Base-by-base conservation (phyloP, 2,888 invertebrate genomes). In the Drosophila paramelanica region DNA sequence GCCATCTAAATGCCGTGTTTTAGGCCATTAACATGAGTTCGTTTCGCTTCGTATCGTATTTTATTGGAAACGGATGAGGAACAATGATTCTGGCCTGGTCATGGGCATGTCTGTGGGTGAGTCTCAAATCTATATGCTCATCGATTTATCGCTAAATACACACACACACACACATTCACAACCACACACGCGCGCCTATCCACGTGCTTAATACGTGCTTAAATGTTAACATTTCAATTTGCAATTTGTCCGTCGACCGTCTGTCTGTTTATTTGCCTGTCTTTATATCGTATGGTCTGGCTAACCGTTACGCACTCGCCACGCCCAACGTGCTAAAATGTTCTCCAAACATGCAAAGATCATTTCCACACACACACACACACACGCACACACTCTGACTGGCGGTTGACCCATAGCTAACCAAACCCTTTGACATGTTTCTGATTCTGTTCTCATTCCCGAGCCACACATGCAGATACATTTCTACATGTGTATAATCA, bases 151-250 rank as follows among this genome's bases (percentile, higher is more conserved):
- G 79, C 59, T 62, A 62, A 46, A 51, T 43, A 49, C 64, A 51
- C 67, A 57, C 41, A 38, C 27, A 13, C 42, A 50, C 17, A 25
- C 17, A 20, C 20, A 20, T 20, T 4, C 53, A 55, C 38, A 53
- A 17, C 17, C 56, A 43, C 56, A 39, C 39, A n/a, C 17, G 20
- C 17, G 41, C n/a, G 45, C 33, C 23, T 14, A 52, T 76, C 71
- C 77, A 79, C 71, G 79, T 76, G 70, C 81, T 81, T 83, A 89
- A 88, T 86, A 88, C 89, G 87, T 88, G 89, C 88, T 84, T 89
- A 81, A 81, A 89, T 84, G 85, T 76, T 86, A 87, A 86, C 86
- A 86, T 86, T 86, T 88, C 86, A 86, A 86, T 86, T 86, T 87
- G 86, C 89, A 81, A 86, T 87, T 87, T 69, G 56, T 23, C 4